These are phyloP conservation scores for Agrochola litura DNA, from an alignment of 2,888 invertebrate genomes.

Conservation along the genomic window DNA sequence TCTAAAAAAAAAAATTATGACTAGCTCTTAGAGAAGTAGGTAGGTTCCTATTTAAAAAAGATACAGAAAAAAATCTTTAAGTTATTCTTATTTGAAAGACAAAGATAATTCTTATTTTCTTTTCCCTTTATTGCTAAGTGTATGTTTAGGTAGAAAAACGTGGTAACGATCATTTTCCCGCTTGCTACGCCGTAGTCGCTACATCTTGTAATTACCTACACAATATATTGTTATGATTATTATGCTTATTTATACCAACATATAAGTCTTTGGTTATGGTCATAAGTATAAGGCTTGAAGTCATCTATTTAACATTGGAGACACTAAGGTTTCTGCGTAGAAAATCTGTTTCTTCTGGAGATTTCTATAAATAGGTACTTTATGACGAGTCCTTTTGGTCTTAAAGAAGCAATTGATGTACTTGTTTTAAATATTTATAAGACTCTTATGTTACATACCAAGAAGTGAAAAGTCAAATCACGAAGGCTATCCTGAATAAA, in stretches of 20 bases:
- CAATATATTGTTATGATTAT: constrained; percentile 10
- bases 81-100: not conserved
- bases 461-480: not conserved
- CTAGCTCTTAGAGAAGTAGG: too few relatives aligned
- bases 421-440: not conserved
- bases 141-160: constrained; percentile 13
- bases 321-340: constrained; percentile 8
- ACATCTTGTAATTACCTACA: constrained; percentile 28
- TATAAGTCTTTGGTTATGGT: not conserved
- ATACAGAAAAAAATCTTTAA: too few relatives aligned
- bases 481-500: not conserved
- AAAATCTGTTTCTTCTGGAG: constrained; percentile 12
- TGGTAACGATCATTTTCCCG: constrained; percentile 11
- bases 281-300: not conserved
- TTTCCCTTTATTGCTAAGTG: not conserved
- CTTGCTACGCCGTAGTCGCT: constrained; percentile 44
- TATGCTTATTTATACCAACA: constrained; percentile 27
- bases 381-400: not conserved
- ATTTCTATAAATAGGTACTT: not conserved
- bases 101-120: not conserved
- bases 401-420: not conserved
- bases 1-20: too few relatives aligned
- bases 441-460: not conserved
- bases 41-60: too few relatives aligned
- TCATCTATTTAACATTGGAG: constrained; percentile 1